phyloP scores from a whole-genome alignment of 2,888 invertebrate genomes.

The Aphelenchoides bicaudatus region DNA sequence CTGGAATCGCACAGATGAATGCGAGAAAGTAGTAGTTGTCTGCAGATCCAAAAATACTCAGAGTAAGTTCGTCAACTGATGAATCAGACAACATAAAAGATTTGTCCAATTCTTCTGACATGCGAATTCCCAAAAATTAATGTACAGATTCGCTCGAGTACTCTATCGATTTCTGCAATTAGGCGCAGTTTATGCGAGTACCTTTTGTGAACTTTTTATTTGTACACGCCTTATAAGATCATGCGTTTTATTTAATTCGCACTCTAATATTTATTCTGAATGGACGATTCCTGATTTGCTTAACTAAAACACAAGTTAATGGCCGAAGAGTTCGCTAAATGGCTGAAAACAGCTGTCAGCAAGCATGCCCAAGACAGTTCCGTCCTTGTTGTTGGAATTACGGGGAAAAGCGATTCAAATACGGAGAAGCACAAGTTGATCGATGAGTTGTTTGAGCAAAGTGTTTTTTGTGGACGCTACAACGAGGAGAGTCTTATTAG shows the following conservation, averaged over 20 bases:
- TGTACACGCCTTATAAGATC: too few relatives aligned
- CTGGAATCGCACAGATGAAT: conserved; percentile 4
- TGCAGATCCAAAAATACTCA: conserved; percentile 7
- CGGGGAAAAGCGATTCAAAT: conserved; percentile 5
- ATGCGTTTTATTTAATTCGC: too few relatives aligned
- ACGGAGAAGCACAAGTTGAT: not conserved
- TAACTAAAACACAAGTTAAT: too few relatives aligned
- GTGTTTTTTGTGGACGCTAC: conserved; percentile 15
- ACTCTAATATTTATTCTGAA: too few relatives aligned
- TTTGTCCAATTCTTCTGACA: too few relatives aligned
- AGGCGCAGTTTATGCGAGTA: too few relatives aligned
- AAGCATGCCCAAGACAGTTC: not conserved
- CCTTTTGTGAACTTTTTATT: too few relatives aligned
- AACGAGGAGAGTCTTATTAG: not conserved
- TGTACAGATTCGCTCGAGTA: too few relatives aligned
- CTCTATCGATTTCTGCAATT: too few relatives aligned
- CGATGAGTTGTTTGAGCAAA: conserved; percentile 3
- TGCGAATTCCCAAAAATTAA: too few relatives aligned
- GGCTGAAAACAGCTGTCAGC: conserved; percentile 9
- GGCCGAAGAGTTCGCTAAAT: conserved; percentile 7
- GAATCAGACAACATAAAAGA: conserved; percentile 15
- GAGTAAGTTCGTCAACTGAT: conserved; percentile 14
- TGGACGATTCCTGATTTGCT: too few relatives aligned
- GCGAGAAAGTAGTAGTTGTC: not conserved
- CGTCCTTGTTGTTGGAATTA: conserved; percentile 16